phyloP scores from a whole-genome alignment of 2,888 invertebrate species.

The Drosophila ezoana region DNA sequence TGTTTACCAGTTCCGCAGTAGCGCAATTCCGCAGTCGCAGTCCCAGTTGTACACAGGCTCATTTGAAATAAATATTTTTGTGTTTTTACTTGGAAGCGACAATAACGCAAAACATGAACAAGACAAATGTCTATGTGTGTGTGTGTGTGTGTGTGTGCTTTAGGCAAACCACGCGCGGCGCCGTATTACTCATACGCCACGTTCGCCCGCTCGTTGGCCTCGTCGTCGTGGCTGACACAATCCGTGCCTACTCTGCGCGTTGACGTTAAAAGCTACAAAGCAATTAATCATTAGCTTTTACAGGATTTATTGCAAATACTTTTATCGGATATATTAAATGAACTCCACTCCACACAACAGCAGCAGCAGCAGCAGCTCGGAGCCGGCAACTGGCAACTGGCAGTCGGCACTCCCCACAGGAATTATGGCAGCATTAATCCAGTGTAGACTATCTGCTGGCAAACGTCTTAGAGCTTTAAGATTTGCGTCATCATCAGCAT shows the following conservation, averaged over 20 bases:
- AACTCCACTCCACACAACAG: slow-evolving; percentile 65
- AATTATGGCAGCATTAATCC: slow-evolving; percentile 80
- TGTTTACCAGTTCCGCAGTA: slow-evolving; percentile 72
- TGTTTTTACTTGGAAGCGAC: slow-evolving; percentile 80
- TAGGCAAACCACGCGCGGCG: slow-evolving; percentile 77
- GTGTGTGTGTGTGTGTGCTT: slow-evolving; percentile 42
- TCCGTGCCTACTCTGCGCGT: slow-evolving; percentile 77
- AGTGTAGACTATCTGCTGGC: slow-evolving; percentile 68
- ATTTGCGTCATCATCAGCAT: slow-evolving; percentile 70
- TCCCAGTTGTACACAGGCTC: slow-evolving; percentile 76
- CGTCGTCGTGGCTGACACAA: slow-evolving; percentile 58
- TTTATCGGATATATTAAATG: slow-evolving; percentile 81
- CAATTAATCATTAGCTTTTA: slow-evolving; percentile 83
- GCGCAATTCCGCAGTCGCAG: slow-evolving; percentile 50
- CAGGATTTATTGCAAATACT: slow-evolving; percentile 83
- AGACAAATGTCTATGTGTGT: slow-evolving; percentile 2
- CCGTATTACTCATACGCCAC: slow-evolving; percentile 79
- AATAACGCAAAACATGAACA: slow-evolving; percentile 78
- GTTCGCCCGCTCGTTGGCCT: slow-evolving; percentile 40
- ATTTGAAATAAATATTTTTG: slow-evolving; percentile 81
- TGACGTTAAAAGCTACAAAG: slow-evolving; percentile 77
- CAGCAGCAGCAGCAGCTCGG: slow-evolving; percentile 9
- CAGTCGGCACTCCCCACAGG: slow-evolving; percentile 35
- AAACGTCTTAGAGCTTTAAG: slow-evolving; percentile 72
- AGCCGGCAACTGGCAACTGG: slow-evolving; percentile 11